Base-by-base conservation (phyloP, 1,140 invertebrate species). In the Papilio xuthus region DNA sequence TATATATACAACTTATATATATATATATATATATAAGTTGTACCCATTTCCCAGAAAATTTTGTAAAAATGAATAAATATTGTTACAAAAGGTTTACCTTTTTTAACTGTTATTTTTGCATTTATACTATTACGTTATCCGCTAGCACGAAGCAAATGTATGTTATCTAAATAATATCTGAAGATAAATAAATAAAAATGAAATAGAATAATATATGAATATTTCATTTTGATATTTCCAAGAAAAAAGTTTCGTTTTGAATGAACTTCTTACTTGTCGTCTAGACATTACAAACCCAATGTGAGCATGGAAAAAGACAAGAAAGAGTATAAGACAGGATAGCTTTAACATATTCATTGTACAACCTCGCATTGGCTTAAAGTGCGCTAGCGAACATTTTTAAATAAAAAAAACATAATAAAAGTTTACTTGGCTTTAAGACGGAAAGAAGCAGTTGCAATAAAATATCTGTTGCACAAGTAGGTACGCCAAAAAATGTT, bases 281-380 rank as follows among this genome's bases (percentile, higher is more conserved):
- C 60, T 28, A 67, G 10, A 67, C 26, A 28, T 67, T 28, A 32
- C 32, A 28, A 67, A 67, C 26, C 60, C 60, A 32, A 28, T 67
- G 26, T 67, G 6, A 67, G 60, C 60, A 67, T 67, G 60, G 26
- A 67, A 67, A 32, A 67, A 67, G 26, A 32, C 60, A 28, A 67
- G 10, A 63, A 63, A 63, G 1, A 67, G 26, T 28, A 28, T 28
- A 15, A 67, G 23, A 67, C 23, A 53, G 26, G 26, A 67, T 18
- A 67, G 60, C 23, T 67, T 28, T 15, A 67, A 15, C 13, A 67
- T 15, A 67, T 2, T 28, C 12, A 15, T 67, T 28, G 13, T 28
- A 32, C 1, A 67, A 67, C 18, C 15, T 67, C 60, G 60, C 60
- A 67, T 32, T 28, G 26, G 60, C 60, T 67, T 32, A 28, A 28